Evolutionary conservation across 2,888 invertebrate genomes (phyloP).

Genomic region (Sphaerophoria taeniata): DNA sequence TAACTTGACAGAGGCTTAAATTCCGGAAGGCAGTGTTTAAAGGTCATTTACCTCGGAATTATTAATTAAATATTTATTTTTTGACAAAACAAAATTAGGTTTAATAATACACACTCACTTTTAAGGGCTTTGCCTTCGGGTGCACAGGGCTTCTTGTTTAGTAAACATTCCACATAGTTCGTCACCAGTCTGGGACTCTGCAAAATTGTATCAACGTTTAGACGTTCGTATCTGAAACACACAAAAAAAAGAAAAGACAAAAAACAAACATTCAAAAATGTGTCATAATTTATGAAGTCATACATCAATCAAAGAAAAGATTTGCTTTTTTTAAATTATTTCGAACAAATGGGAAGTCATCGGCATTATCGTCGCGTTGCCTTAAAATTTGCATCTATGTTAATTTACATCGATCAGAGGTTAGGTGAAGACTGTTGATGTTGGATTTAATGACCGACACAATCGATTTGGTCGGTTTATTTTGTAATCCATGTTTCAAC

Average conservation of each 20-base stretch:
- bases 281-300: constrained; percentile 19
- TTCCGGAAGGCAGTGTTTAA: constrained; percentile 10
- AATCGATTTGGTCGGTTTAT: constrained; percentile 41
- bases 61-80: background rate
- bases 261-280: constrained; percentile 18
- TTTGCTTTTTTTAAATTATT: background rate
- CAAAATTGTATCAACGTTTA: constrained; percentile 88
- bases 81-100: background rate
- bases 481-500: constrained; percentile 54
- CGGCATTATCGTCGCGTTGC: constrained; percentile 20
- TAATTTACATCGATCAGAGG: constrained; percentile 14
- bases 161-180: constrained; percentile 88
- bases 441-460: constrained; percentile 44
- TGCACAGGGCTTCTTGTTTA: constrained; percentile 87
- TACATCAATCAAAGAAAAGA: constrained; percentile 24
- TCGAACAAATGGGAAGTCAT: constrained; percentile 12
- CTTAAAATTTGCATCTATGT: constrained; percentile 31
- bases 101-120: constrained; percentile 85
- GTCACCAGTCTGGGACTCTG: constrained; percentile 87
- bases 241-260: constrained; percentile 4
- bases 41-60: constrained; percentile 32
- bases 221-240: constrained; percentile 86
- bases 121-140: constrained; percentile 89
- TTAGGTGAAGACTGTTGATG: constrained; percentile 19
- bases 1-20: background rate